A percentile compares a stretch with the other conserved stretches of the same genome.
Evolutionary conservation across 2,113 vertebrate species (phyloP).

Genomic region (Festucalex cinctus): DNA sequence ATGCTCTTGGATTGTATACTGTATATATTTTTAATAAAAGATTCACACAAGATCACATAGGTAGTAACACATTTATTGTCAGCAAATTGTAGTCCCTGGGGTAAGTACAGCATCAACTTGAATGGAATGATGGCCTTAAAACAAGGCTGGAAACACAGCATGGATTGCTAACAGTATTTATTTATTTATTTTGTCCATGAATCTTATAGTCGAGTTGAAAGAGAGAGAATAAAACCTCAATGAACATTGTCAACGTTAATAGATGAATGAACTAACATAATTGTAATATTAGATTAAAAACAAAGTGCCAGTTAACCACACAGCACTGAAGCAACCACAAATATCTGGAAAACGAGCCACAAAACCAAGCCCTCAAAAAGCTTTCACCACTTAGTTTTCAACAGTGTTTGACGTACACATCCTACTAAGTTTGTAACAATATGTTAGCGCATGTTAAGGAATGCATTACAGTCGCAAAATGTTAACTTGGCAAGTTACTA

Average conservation of each 20-base stretch:
- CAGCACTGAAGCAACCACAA: neutral
- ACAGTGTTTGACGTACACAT: neutral
- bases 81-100: constrained; percentile 15
- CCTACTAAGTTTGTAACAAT: neutral
- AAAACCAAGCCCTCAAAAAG: neutral
- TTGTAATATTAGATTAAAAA: neutral
- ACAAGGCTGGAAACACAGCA: neutral
- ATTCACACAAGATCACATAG: constrained; percentile 2
- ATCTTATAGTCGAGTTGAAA: neutral
- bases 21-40: neutral
- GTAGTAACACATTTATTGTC: constrained; percentile 35
- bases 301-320: neutral
- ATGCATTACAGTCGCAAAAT: constrained; percentile 30
- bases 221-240: neutral
- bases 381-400: neutral
- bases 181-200: neutral
- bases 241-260: neutral
- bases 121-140: neutral
- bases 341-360: neutral
- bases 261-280: neutral
- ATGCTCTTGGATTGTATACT: neutral
- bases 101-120: constrained; percentile 15
- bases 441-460: constrained; percentile 33
- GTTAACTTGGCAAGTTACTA: neutral
- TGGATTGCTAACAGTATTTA: neutral